These are phyloP conservation scores for Oncopodura yosiiana DNA, from an alignment of 1,140 invertebrate species.

Conservation along the genomic window DNA sequence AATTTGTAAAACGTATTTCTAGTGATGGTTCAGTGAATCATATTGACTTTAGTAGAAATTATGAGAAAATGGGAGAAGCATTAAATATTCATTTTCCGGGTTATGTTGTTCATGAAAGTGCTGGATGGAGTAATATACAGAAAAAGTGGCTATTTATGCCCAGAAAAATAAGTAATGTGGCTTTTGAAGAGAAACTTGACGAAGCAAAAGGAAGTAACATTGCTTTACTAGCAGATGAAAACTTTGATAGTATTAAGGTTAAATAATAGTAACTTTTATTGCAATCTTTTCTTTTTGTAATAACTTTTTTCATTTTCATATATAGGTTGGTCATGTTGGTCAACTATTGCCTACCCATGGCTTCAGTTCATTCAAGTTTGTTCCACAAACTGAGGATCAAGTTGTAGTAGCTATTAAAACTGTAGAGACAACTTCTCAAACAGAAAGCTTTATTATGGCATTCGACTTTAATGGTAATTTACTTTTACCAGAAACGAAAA, in stretches of 20 bases:
- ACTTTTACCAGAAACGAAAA: constrained; percentile 68
- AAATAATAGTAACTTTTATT: constrained; percentile 4
- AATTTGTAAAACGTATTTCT: constrained; percentile 83
- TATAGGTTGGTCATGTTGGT: constrained; percentile 53
- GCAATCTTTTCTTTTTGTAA: not conserved
- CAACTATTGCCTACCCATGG: constrained; percentile 67
- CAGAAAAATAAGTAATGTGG: constrained; percentile 71
- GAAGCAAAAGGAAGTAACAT: constrained; percentile 85
- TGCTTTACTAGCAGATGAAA: constrained; percentile 69
- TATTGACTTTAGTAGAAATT: constrained; percentile 58
- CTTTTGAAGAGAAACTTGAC: constrained; percentile 82
- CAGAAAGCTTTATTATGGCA: constrained; percentile 81
- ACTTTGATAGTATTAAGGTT: constrained; percentile 62
- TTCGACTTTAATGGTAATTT: constrained; percentile 77
- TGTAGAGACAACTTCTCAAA: constrained; percentile 67
- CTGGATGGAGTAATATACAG: constrained; percentile 72
- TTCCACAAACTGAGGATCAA: constrained; percentile 77
- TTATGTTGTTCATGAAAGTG: constrained; percentile 95
- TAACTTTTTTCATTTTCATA: constrained; percentile 31
- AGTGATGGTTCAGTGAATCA: constrained; percentile 69
- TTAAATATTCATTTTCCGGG: constrained; percentile 62
- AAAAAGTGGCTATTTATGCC: constrained; percentile 91
- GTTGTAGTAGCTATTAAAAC: constrained; percentile 88
- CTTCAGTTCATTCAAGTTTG: constrained; percentile 95
- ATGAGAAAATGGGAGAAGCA: constrained; percentile 45